Base-by-base conservation (phyloP, 2,888 invertebrate genomes). In the Brachynemurus nebulosus region DNA sequence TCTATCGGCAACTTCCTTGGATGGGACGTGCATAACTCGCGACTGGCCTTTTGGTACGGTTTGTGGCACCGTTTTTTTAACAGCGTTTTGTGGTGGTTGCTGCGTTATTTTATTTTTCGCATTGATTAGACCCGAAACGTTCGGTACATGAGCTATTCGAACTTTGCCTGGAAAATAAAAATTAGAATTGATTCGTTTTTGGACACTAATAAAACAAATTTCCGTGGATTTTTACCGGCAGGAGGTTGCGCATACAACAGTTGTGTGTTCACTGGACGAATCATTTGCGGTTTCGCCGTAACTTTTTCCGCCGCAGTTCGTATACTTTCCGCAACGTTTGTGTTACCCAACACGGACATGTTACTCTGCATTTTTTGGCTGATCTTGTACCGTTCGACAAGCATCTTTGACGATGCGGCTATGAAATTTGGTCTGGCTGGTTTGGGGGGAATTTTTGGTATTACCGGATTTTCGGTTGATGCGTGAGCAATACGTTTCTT, bases 1-100 rank as follows among this genome's bases (percentile, higher is more conserved):
- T 47, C 71, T 57, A 48, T 64, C 69, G 1, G 62, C 59, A 21
- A 21, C 4, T 17, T 21, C 19, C 14, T 39, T 14, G 9, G 16
- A n/a, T 18, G 21, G 21, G 19, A 12, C n/a, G 20, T 21, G 21
- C 21, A 30, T 30, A 5, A 14, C 14, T 12, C 30, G 30, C 30
- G 30, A 9, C 14, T 30, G n/a, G 4, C 30, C 30, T 30, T 30
- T 30, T 30, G 30, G 30, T 30, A 6, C 14, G 4, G 30, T 30
- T 30, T 30, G 30, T 6, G 30, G 30, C 14, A 30, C 14, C n/a
- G 30, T 30, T 30, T 30, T 30, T 30, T 30, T 30, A n/a, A 30
- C 30, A 30, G 30, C 30, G n/a, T 4, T 11, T 12, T 30, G n/a
- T 30, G 30, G 30, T n/a, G n/a, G n/a, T n/a, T n/a, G n/a, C n/a